Evolutionary conservation across 2,888 invertebrate species (phyloP).

Genomic region (Brachyptera putata): DNA sequence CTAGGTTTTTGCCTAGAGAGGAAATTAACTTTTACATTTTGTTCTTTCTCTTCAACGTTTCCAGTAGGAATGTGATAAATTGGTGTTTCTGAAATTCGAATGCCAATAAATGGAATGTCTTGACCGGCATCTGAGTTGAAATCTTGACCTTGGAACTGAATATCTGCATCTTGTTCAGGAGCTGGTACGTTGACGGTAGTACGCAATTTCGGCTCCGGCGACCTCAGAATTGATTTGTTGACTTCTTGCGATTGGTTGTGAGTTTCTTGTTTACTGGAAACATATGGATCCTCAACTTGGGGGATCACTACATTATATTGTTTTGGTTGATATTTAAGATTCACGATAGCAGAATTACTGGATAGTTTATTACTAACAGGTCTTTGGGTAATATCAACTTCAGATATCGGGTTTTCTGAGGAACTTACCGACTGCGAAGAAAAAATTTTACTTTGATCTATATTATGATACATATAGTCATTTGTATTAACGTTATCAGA

Average conservation of each 20-base stretch:
- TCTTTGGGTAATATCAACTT: conserved; percentile 1
- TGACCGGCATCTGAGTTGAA: neutral
- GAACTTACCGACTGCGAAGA: too few species aligned
- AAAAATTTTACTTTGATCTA: too few species aligned
- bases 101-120: neutral
- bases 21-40: neutral
- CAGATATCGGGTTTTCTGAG: neutral
- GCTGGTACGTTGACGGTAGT: neutral
- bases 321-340: neutral
- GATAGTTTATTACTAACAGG: too few species aligned
- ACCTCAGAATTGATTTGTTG: neutral
- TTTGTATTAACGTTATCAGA: too few species aligned
- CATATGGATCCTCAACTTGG: conserved; percentile 7
- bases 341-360: too few species aligned
- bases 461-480: too few species aligned
- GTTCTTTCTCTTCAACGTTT: neutral
- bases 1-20: neutral
- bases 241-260: neutral
- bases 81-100: conserved; percentile 6
- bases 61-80: conserved; percentile 3
- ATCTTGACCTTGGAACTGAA: neutral
- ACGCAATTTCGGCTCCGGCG: neutral
- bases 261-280: conserved; percentile 1
- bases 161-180: neutral
- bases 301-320: neutral